phyloP scores from a whole-genome alignment of 2,888 invertebrate genomes.

The Netelia fuscicornis region DNA sequence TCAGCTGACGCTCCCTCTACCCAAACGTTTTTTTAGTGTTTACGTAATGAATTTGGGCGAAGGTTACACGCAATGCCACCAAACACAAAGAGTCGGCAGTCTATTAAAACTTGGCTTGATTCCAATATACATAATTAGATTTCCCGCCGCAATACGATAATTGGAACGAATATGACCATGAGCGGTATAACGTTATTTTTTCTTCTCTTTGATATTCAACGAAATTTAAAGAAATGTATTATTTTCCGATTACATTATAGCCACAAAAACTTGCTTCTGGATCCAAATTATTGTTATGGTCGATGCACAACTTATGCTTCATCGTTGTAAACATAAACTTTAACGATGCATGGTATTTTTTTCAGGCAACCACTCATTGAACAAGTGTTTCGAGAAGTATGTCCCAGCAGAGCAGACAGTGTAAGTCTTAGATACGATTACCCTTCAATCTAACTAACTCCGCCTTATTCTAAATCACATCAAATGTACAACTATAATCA shows the following conservation, averaged over 20 bases:
- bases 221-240: slow-evolving; percentile 52
- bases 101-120: slow-evolving; percentile 80
- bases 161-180: slow-evolving; percentile 76
- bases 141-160: slow-evolving; percentile 75
- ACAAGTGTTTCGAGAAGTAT: slow-evolving; percentile 92
- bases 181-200: slow-evolving; percentile 19
- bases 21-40: slow-evolving; percentile 53
- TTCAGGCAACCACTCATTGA: slow-evolving; percentile 91
- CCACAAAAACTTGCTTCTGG: not conserved
- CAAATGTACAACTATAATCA: slow-evolving; percentile 81
- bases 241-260: not conserved
- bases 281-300: slow-evolving; percentile 7
- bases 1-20: slow-evolving; percentile 28
- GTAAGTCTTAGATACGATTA: slow-evolving; percentile 86
- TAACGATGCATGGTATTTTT: slow-evolving; percentile 76
- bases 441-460: slow-evolving; percentile 81
- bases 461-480: slow-evolving; percentile 79
- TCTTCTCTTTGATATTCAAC: not conserved
- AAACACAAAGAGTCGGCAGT: slow-evolving; percentile 75
- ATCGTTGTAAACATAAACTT: slow-evolving; percentile 22
- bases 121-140: slow-evolving; percentile 82
- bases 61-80: slow-evolving; percentile 67
- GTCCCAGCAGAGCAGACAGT: slow-evolving; percentile 91
- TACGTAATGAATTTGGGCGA: slow-evolving; percentile 66
- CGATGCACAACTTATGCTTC: not conserved